phyloP scores from a whole-genome alignment of 2,113 vertebrate species.

The Mus spicilegus region DNA sequence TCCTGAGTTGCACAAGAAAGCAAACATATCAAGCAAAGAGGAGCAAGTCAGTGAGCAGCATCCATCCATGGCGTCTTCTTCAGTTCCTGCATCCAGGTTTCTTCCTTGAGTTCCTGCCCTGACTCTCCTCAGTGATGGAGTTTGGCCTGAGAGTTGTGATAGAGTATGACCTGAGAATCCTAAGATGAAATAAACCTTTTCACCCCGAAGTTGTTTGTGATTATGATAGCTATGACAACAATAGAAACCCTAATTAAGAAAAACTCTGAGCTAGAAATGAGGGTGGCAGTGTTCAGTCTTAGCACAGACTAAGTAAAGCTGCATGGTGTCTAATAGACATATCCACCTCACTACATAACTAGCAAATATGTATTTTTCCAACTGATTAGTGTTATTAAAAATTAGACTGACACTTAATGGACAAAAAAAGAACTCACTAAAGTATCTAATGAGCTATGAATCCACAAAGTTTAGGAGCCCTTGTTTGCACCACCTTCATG shows the following conservation, averaged over 20 bases:
- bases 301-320: neutral
- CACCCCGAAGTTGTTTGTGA: neutral
- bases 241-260: neutral
- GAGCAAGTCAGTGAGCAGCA: neutral
- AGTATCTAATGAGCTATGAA: neutral
- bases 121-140: neutral
- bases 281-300: neutral
- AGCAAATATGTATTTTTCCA: neutral
- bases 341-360: neutral
- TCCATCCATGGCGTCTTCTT: neutral
- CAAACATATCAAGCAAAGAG: neutral
- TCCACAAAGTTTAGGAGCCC: neutral
- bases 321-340: neutral
- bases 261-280: neutral
- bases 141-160: neutral
- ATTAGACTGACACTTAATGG: neutral
- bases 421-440: neutral
- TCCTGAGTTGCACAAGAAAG: neutral
- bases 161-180: neutral
- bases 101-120: neutral
- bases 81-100: neutral
- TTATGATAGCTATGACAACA: neutral
- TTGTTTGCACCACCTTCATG: neutral
- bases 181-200: neutral
- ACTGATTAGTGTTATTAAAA: slow-evolving; percentile 25